Conservation (phyloP, 1,140 invertebrate genomes). For the Grapholita molesta region DNA sequence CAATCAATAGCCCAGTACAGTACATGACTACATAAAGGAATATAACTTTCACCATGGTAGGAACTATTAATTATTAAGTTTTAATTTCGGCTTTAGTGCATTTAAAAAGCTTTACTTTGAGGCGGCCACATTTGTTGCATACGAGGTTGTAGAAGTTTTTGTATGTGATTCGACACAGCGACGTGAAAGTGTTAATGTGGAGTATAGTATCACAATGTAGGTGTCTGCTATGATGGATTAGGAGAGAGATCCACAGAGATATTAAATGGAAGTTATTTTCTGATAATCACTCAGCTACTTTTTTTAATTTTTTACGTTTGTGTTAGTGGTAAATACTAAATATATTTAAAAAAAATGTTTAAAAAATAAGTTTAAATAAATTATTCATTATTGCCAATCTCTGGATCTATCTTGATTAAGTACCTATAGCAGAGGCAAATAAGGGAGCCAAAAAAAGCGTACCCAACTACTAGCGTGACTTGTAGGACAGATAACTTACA, state of each 20-base stretch:
- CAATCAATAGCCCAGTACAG: slow-evolving; percentile 7
- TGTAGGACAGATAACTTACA: too few relatives aligned
- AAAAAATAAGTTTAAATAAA: too few relatives aligned
- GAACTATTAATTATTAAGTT: not conserved
- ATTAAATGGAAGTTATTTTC: not conserved
- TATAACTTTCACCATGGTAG: not conserved
- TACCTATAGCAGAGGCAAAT: too few relatives aligned
- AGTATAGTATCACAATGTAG: not conserved
- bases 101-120: not conserved
- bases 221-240: not conserved
- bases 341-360: too few relatives aligned
- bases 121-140: not conserved
- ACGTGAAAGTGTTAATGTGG: slow-evolving; percentile 34
- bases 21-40: slow-evolving; percentile 14
- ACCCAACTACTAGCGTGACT: too few relatives aligned
- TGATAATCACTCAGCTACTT: not conserved
- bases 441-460: too few relatives aligned
- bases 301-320: not conserved
- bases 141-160: not conserved
- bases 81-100: not conserved
- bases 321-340: too few relatives aligned
- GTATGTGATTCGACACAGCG: slow-evolving; percentile 13
- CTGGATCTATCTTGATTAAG: too few relatives aligned
- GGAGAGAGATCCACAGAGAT: not conserved
- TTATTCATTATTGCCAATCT: too few relatives aligned